phyloP scores from a whole-genome alignment of 2,113 vertebrate genomes.

The Lycaon pictus region DNA sequence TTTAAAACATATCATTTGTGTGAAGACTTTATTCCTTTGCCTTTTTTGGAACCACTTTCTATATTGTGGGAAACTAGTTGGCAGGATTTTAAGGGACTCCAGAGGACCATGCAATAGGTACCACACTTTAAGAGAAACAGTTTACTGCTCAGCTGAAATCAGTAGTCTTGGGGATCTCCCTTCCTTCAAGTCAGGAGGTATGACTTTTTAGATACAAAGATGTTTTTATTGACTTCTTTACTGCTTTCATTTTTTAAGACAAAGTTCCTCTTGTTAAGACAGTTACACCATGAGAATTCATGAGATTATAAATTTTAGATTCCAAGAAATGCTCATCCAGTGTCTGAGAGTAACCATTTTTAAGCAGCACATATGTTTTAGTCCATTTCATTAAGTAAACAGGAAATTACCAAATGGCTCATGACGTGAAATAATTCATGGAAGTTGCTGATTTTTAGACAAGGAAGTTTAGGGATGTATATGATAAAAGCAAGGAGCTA shows the following conservation, averaged over 20 bases:
- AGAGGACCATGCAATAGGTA: background rate
- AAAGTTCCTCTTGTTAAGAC: background rate
- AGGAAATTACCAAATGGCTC: background rate
- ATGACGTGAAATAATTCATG: background rate
- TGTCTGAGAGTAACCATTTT: background rate
- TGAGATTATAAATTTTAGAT: background rate
- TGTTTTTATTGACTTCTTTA: background rate
- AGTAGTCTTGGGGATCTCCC: background rate
- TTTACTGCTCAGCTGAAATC: background rate
- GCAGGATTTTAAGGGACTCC: background rate
- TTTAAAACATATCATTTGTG: background rate
- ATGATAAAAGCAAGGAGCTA: background rate
- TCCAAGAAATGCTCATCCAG: background rate
- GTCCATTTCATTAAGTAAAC: constrained; percentile 18
- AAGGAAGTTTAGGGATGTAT: background rate
- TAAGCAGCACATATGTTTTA: background rate
- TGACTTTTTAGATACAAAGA: background rate
- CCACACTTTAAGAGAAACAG: background rate
- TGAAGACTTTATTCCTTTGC: background rate
- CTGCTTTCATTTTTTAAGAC: background rate
- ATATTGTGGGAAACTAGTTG: background rate
- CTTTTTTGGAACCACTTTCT: background rate
- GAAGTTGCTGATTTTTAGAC: background rate
- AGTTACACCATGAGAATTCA: background rate
- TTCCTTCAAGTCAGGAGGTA: background rate